These are phyloP conservation scores for Leistus spinibarbis DNA, from an alignment of 2,888 invertebrate species.

Conservation along the genomic window DNA sequence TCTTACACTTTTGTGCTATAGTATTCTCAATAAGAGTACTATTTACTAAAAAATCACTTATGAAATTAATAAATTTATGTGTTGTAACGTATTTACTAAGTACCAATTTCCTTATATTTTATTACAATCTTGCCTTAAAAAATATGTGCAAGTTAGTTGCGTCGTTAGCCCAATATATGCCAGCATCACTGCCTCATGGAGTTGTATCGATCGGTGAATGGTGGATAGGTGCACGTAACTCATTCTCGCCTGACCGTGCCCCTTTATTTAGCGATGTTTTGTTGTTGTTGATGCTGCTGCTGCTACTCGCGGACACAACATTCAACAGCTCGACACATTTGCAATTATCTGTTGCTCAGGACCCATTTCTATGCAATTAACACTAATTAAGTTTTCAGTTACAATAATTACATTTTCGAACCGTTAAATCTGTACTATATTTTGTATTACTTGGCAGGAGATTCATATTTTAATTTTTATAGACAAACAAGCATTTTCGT, in stretches of 20 bases:
- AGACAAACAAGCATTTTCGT: too few species aligned
- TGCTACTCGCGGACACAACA: background rate
- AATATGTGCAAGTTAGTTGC: too few species aligned
- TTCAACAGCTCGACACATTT: slow-evolving; percentile 19
- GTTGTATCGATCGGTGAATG: background rate
- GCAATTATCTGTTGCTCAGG: slow-evolving; percentile 35
- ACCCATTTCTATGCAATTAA: slow-evolving; percentile 31
- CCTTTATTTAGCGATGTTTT: background rate
- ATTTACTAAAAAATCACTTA: background rate
- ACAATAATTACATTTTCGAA: slow-evolving; percentile 18
- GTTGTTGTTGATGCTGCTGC: background rate
- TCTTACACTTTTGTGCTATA: background rate
- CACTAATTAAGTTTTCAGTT: slow-evolving; percentile 24
- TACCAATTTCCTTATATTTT: too few species aligned
- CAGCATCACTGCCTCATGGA: background rate
- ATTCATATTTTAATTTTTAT: too few species aligned
- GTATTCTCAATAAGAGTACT: background rate
- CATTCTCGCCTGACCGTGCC: background rate
- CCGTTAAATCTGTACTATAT: background rate
- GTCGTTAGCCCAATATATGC: background rate
- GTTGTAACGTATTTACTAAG: too few species aligned
- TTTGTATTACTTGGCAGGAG: too few species aligned
- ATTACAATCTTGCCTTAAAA: too few species aligned
- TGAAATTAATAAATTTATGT: too few species aligned
- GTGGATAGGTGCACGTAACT: background rate